Conservation (phyloP, 2,888 invertebrate species). For the Cephus pulcher region DNA sequence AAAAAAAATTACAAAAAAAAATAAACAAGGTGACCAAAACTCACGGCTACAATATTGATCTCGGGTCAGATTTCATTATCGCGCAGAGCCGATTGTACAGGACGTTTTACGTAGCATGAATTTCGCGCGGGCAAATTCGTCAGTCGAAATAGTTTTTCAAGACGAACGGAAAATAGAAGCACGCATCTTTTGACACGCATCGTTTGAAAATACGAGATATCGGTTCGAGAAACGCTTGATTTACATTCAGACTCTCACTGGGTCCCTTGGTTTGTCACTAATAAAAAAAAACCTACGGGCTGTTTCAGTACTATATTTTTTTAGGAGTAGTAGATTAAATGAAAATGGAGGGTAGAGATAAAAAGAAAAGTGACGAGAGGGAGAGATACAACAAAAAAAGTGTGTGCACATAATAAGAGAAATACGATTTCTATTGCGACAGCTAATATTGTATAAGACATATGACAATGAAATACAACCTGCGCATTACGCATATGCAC, state of each 20-base stretch:
- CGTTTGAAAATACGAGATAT: not conserved
- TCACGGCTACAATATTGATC: not conserved
- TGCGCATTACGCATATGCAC: slow-evolving; percentile 14
- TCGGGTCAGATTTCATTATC: not conserved
- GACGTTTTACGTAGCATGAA: not conserved
- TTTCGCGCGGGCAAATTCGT: not conserved
- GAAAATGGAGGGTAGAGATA: not conserved
- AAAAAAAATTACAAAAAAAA: not conserved
- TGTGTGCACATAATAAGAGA: slow-evolving; percentile 15
- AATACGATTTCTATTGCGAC: slow-evolving; percentile 20
- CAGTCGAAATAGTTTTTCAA: slow-evolving; percentile 1
- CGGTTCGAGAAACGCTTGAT: slow-evolving; percentile 4
- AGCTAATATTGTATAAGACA: slow-evolving; percentile 17
- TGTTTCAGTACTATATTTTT: slow-evolving; percentile 21
- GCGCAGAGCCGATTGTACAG: not conserved
- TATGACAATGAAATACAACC: slow-evolving; percentile 19
- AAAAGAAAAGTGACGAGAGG: not conserved
- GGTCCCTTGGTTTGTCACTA: not conserved
- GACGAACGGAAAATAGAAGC: not conserved
- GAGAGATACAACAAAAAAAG: slow-evolving; percentile 4
- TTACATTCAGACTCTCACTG: slow-evolving; percentile 5
- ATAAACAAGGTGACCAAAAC: not conserved
- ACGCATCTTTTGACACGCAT: not conserved
- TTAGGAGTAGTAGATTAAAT: slow-evolving; percentile 17
- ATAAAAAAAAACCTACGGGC: slow-evolving; percentile 6